Base-by-base conservation (phyloP, 2,113 vertebrate genomes). In the Okapia johnstoni region DNA sequence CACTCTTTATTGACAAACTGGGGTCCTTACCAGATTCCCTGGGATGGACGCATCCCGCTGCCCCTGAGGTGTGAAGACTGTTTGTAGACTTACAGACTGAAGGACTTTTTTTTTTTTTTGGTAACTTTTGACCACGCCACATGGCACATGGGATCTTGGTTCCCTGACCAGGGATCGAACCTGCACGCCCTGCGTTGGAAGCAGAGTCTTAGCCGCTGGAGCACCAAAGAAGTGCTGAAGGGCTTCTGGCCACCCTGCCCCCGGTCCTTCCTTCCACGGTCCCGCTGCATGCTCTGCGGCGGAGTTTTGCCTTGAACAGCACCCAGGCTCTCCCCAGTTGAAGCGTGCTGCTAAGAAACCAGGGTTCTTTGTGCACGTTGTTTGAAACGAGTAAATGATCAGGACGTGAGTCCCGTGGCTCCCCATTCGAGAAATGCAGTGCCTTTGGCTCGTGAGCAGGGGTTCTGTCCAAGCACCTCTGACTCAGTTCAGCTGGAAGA, bases 231-330 rank as follows among this genome's bases (percentile, higher is more conserved):
- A 43, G 23, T 36, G 14, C 36, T 6, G 3, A 25, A 9, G 36
- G 54, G 26, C 50, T 2, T 9, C 33, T 0, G 17, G 4, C 60
- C 2, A 10, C 36, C 33, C 40, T 23, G 17, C 13, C 25, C 50
- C 55, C 3, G 9, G n/a, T 26, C 54, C 54, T 12, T 13, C 57
- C 46, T 5, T 30, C 43, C 40, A 1, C 1, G 2, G 25, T 14
- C 63, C 4, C 0, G 23, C 60, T 12, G 0, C 9, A 0, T 0
- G 54, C 13, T 91, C 60, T 2, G 5, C 6, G 1, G 2, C 9
- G 0, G 11, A 2, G 2, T 26, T 13, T 66, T 6, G 30, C 46
- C 17, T 26, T 46, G 25, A 54, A 36, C 5, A 15, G 28, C 50
- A 52, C 16, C 77, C 21, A 1, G 28, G 6, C 14, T 77, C 46